These are phyloP conservation scores for Itoplectis maculator DNA, from an alignment of 2,888 invertebrate species.

Conservation along the genomic window DNA sequence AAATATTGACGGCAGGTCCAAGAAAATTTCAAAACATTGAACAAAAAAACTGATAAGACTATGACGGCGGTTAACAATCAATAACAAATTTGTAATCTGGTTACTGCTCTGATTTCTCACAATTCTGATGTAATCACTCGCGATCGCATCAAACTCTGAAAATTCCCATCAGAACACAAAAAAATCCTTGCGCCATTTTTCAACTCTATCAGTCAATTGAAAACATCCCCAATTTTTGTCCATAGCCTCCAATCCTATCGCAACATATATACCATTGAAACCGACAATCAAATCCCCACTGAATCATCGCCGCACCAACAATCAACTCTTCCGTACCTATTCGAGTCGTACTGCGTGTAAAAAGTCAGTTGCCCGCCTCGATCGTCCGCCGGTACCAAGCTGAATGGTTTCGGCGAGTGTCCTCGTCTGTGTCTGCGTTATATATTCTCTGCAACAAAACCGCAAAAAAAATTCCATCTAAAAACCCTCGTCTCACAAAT, in stretches of 20 bases:
- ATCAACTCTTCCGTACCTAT: background rate
- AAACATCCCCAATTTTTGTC: background rate
- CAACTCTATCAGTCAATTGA: background rate
- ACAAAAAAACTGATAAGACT: no score
- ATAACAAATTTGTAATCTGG: no score
- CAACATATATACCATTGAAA: no score
- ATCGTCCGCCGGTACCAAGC: slow-evolving; percentile 1
- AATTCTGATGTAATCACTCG: no score
- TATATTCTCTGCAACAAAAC: slow-evolving; percentile 27
- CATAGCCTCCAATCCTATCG: background rate
- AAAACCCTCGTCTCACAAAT: slow-evolving; percentile 2
- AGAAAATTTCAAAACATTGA: no score
- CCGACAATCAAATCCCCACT: no score
- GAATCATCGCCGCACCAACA: no score
- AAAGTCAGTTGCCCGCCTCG: background rate
- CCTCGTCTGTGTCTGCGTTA: background rate
- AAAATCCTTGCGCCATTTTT: background rate
- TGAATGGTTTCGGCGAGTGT: background rate
- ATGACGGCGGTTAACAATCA: no score
- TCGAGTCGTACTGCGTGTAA: background rate
- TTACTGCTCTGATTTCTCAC: no score
- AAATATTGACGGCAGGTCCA: no score
- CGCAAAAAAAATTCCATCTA: background rate
- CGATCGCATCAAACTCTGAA: background rate
- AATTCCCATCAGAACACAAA: background rate